These are phyloP conservation scores for Tetheella fluctuosa DNA, from an alignment of 2,888 invertebrate genomes.

Conservation along the genomic window DNA sequence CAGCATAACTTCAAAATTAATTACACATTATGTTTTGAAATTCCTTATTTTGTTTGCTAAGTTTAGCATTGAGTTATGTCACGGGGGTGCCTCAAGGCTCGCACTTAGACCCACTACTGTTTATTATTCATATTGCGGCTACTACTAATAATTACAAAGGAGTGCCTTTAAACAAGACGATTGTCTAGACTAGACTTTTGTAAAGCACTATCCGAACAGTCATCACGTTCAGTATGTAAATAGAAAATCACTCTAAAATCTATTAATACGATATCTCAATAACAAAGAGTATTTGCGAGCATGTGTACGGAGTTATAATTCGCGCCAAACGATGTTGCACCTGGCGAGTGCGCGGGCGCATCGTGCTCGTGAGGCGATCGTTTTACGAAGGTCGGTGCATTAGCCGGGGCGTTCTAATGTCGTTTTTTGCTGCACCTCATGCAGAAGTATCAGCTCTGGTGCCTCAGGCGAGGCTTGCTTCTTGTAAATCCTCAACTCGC, in stretches of 20 bases:
- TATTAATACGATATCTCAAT: background rate
- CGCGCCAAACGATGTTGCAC: constrained; percentile 44
- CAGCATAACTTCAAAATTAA: background rate
- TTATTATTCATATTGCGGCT: constrained; percentile 5
- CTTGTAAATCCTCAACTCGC: constrained; percentile 28
- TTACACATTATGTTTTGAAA: background rate
- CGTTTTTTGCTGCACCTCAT: constrained; percentile 50
- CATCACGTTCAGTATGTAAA: background rate
- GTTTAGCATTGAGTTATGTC: background rate
- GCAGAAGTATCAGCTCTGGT: constrained; percentile 18
- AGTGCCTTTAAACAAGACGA: background rate
- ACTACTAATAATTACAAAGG: too few species aligned
- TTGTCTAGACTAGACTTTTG: background rate
- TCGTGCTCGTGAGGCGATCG: constrained; percentile 44
- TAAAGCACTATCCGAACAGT: background rate
- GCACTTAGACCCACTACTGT: background rate
- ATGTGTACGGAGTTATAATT: constrained; percentile 20
- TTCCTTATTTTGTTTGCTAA: background rate
- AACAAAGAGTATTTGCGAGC: constrained; percentile 12
- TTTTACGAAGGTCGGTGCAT: constrained; percentile 69
- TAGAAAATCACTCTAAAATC: background rate
- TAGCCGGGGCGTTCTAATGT: constrained; percentile 60
- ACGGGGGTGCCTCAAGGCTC: background rate
- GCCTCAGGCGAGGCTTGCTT: constrained; percentile 35
- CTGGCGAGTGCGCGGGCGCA: constrained; percentile 56